Percentiles rank a stretch among this genome's conserved stretches.
phyloP scores from a whole-genome alignment of 2,888 invertebrate genomes.

The Fabriciana adippe region DNA sequence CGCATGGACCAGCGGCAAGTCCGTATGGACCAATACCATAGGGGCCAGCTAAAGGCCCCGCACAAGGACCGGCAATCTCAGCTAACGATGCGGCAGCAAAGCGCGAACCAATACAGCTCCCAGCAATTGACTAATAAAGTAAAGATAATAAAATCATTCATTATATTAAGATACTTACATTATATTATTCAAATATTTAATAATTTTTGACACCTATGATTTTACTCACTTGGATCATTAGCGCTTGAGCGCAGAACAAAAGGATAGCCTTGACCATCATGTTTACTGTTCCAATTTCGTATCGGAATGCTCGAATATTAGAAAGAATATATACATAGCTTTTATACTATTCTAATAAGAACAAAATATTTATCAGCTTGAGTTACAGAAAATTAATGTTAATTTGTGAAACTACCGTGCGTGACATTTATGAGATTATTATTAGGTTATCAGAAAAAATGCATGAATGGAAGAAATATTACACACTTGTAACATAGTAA shows the following conservation, averaged over 20 bases:
- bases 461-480: too few species aligned
- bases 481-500: too few species aligned
- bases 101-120: conserved; percentile 33
- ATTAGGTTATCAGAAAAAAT: too few species aligned
- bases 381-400: too few species aligned
- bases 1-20: background rate
- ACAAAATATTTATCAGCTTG: too few species aligned
- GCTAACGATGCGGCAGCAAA: conserved; percentile 14
- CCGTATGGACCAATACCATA: background rate
- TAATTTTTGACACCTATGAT: background rate
- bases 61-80: conserved; percentile 26
- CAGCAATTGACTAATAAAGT: conserved; percentile 41
- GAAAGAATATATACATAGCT: background rate
- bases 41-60: conserved; percentile 4
- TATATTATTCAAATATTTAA: background rate
- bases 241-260: conserved; percentile 47
- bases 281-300: conserved; percentile 27
- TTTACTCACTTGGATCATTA: conserved; percentile 46
- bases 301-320: conserved; percentile 6
- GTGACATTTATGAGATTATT: too few species aligned
- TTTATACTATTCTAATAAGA: conserved; percentile 25
- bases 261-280: conserved; percentile 46
- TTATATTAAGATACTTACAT: background rate
- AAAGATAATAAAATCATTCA: background rate
- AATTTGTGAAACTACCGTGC: too few species aligned